phyloP scores from a whole-genome alignment of 53 echinoderm and acorn worm species.

The Hippasteria phrygiana region DNA sequence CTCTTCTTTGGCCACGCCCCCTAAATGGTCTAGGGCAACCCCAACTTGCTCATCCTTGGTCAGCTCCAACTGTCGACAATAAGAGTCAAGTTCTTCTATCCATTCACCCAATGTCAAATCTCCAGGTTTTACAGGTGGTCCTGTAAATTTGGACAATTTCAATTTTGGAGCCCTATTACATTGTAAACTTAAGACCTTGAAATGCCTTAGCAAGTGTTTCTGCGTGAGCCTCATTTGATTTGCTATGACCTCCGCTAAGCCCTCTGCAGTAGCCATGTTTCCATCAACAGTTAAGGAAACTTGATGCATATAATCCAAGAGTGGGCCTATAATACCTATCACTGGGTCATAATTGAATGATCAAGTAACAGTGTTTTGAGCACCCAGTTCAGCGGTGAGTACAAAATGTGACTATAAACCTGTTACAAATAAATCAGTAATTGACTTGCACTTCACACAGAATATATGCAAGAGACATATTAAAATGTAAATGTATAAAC shows the following conservation, averaged over 20 bases:
- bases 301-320: not conserved
- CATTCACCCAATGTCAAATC: constrained; percentile 38
- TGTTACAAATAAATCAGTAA: too few relatives aligned
- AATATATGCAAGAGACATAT: too few relatives aligned
- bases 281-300: not conserved
- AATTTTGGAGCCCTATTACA: constrained; percentile 32
- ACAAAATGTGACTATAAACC: too few relatives aligned
- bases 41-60: constrained; percentile 17
- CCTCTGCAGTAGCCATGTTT: constrained; percentile 22
- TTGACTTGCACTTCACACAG: too few relatives aligned
- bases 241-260: constrained; percentile 26
- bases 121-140: constrained; percentile 22
- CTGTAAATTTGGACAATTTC: constrained; percentile 38
- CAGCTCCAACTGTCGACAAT: not conserved
- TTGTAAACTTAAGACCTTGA: constrained; percentile 27
- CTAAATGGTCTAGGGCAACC: constrained; percentile 30
- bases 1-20: constrained; percentile 47
- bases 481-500: too few relatives aligned
- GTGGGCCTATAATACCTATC: too few relatives aligned
- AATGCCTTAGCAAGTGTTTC: constrained; percentile 29
- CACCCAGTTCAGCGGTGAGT: too few relatives aligned
- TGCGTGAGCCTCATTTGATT: constrained; percentile 38
- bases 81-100: constrained; percentile 23
- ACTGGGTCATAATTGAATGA: too few relatives aligned
- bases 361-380: too few relatives aligned